These are phyloP conservation scores for Forbesichthys agassizii DNA, from an alignment of 2,113 vertebrate genomes.

Conservation along the genomic window DNA sequence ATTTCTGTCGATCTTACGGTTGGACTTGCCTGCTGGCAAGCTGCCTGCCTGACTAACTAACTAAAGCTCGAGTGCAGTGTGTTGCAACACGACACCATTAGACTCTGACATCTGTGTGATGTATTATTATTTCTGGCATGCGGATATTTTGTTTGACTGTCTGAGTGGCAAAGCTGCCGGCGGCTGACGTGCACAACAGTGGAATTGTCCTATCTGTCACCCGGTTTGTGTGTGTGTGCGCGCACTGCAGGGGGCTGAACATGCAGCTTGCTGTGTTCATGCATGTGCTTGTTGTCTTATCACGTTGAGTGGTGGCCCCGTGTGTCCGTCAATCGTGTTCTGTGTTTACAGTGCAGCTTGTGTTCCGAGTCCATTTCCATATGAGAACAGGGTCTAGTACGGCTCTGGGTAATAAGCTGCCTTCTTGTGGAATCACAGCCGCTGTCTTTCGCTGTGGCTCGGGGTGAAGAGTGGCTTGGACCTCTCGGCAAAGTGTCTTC, in stretches of 20 bases:
- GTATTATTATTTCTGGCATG: neutral
- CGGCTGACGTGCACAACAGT: slow-evolving; percentile 8
- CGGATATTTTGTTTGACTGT: neutral
- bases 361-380: slow-evolving; percentile 45
- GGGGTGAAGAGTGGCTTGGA: slow-evolving; percentile 12
- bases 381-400: slow-evolving; percentile 42
- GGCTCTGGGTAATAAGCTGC: neutral
- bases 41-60: neutral
- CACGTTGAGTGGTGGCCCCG: slow-evolving; percentile 21
- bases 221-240: neutral
- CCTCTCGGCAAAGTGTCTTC: slow-evolving; percentile 16
- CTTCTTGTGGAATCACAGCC: slow-evolving; percentile 4
- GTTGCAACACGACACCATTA: neutral
- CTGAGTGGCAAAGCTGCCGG: slow-evolving; percentile 11
- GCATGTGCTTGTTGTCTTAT: slow-evolving; percentile 8
- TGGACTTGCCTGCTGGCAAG: slow-evolving; percentile 10
- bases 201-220: neutral
- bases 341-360: slow-evolving; percentile 41
- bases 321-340: neutral
- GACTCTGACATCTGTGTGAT: neutral
- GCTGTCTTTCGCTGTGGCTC: neutral
- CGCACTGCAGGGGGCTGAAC: slow-evolving; percentile 8
- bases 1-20: slow-evolving; percentile 30
- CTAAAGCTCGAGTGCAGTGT: slow-evolving; percentile 8
- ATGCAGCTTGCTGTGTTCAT: slow-evolving; percentile 7